A percentile compares a stretch with the other conserved stretches of the same genome.
phyloP scores from a whole-genome alignment of 2,888 invertebrate species.

The Tenthredo livida region DNA sequence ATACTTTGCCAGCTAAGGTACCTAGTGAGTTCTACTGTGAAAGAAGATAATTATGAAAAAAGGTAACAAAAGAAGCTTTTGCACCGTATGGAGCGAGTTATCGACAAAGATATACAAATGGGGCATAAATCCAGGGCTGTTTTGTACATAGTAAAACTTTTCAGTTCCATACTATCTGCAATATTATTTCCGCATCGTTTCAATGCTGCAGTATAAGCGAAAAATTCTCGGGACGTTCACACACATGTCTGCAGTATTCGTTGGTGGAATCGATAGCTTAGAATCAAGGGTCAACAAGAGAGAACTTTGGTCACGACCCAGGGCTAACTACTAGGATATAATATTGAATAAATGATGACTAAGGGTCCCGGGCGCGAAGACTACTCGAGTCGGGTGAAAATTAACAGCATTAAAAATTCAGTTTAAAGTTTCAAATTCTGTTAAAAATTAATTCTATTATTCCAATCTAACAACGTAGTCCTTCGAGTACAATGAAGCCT shows the following conservation, averaged over 20 bases:
- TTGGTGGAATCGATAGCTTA: slow-evolving; percentile 36
- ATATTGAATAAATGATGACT: slow-evolving; percentile 7
- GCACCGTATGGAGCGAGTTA: background rate
- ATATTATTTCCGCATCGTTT: slow-evolving; percentile 22
- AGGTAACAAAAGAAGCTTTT: background rate
- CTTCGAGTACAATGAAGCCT: background rate
- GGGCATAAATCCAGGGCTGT: background rate
- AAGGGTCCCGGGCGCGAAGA: too few species aligned
- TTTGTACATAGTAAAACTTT: background rate
- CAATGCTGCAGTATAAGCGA: background rate
- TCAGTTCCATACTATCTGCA: background rate
- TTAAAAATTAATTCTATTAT: background rate
- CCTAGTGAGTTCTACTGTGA: background rate
- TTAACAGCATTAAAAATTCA: background rate
- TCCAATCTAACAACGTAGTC: background rate
- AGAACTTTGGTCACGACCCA: slow-evolving; percentile 23
- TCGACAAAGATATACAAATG: background rate
- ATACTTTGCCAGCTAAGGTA: background rate
- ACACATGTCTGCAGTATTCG: background rate
- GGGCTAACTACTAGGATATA: slow-evolving; percentile 4
- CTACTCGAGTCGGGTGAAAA: background rate
- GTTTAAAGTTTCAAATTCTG: background rate
- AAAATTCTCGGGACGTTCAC: slow-evolving; percentile 13
- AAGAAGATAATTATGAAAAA: background rate
- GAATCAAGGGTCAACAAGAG: slow-evolving; percentile 42